phyloP scores from a whole-genome alignment of 2,888 invertebrate species.

The Rhagium mordax region DNA sequence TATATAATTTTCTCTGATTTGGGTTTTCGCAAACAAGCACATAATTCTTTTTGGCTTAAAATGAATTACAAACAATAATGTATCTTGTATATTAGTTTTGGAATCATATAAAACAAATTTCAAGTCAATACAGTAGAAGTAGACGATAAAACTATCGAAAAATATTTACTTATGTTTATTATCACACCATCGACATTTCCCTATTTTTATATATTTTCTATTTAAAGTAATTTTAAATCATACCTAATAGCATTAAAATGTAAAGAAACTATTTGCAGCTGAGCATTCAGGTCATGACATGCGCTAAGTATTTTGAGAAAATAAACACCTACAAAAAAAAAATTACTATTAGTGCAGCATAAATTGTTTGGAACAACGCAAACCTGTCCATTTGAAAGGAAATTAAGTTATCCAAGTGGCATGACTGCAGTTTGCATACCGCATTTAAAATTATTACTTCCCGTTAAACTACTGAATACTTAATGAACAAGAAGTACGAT shows the following conservation, averaged over 20 bases:
- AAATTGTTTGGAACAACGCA: slow-evolving; percentile 23
- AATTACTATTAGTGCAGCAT: slow-evolving; percentile 1
- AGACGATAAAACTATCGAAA: too few relatives aligned
- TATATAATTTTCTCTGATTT: too few relatives aligned
- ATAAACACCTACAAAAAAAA: slow-evolving; percentile 12
- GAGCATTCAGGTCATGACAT: background rate
- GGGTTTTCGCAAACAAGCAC: too few relatives aligned
- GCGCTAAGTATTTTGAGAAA: background rate
- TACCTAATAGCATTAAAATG: background rate
- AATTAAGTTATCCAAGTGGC: slow-evolving; percentile 63
- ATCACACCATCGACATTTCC: too few relatives aligned
- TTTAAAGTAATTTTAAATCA: too few relatives aligned
- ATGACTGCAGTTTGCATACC: slow-evolving; percentile 60
- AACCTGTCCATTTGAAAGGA: slow-evolving; percentile 59
- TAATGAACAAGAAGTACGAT: slow-evolving; percentile 38
- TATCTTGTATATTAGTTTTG: too few relatives aligned
- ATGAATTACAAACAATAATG: too few relatives aligned
- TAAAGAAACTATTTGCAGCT: background rate
- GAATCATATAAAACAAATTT: too few relatives aligned
- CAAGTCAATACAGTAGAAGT: too few relatives aligned
- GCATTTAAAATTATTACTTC: slow-evolving; percentile 52
- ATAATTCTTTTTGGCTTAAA: too few relatives aligned
- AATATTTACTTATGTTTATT: too few relatives aligned
- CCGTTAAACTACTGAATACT: slow-evolving; percentile 46
- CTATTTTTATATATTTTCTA: too few relatives aligned